These are phyloP conservation scores for Artibeus lituratus DNA, from an alignment of 2,797 vertebrate genomes.

Conservation along the genomic window DNA sequence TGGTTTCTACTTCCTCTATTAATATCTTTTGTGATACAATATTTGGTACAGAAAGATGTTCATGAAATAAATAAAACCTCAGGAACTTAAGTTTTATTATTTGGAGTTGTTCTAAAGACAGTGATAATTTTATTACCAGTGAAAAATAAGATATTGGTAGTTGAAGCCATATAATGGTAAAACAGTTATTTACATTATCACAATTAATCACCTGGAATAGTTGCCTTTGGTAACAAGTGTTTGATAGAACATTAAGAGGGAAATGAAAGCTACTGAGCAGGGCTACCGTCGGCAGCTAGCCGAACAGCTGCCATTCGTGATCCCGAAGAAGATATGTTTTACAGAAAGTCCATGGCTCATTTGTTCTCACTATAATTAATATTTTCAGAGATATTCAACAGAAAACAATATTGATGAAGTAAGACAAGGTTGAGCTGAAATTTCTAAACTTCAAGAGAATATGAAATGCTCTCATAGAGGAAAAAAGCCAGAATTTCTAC, in stretches of 20 bases:
- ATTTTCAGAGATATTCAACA: not conserved
- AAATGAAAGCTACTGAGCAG: not conserved
- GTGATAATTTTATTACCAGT: not conserved
- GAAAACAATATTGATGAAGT: not conserved
- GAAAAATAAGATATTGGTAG: not conserved
- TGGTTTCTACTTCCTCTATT: not conserved
- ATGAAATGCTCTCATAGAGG: not conserved
- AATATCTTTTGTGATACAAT: not conserved
- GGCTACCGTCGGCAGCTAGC: not conserved
- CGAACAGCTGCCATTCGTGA: not conserved
- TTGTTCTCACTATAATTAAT: not conserved
- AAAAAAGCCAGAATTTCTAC: not conserved
- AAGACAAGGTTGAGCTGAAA: not conserved
- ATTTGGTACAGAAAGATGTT: not conserved
- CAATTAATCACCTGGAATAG: not conserved
- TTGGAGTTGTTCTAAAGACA: not conserved
- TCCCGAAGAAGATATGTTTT: not conserved
- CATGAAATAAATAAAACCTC: not conserved
- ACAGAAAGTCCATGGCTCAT: not conserved
- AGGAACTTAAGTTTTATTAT: slow-evolving; percentile 17
- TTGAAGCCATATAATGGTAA: not conserved
- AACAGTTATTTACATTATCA: not conserved
- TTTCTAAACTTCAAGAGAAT: slow-evolving; percentile 24
- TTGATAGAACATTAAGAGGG: not conserved
- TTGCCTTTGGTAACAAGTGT: not conserved